Percentiles rank a stretch among this genome's conserved stretches.
Evolutionary conservation across 2,113 vertebrate species (phyloP).

Genomic region (Bubalus kerabau): DNA sequence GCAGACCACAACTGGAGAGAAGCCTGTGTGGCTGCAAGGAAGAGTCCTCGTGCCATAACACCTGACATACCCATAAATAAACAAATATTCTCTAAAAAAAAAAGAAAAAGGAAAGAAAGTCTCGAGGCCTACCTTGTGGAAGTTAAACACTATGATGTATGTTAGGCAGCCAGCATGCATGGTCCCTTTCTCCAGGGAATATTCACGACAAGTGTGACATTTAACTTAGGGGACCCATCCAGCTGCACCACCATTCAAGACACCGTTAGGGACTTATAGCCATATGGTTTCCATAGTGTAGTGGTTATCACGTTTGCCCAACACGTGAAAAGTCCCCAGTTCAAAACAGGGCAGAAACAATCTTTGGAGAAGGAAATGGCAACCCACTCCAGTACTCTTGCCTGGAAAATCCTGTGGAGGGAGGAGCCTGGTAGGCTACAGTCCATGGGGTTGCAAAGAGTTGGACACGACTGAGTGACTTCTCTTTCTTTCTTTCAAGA

Average conservation of each 20-base stretch:
- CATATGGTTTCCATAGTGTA: not conserved
- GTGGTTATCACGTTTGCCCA: not conserved
- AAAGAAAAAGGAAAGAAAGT: not conserved
- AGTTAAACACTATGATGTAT: not conserved
- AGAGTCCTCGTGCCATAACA: not conserved
- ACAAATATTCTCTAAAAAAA: not conserved
- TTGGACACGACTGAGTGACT: not conserved
- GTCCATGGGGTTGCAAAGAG: not conserved
- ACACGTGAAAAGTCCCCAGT: not conserved
- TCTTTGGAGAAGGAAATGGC: not conserved
- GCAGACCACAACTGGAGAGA: not conserved
- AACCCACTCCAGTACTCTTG: not conserved
- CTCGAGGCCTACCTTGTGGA: not conserved
- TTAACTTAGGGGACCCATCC: not conserved
- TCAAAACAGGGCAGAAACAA: not conserved
- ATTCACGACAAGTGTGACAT: not conserved
- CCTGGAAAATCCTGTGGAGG: not conserved
- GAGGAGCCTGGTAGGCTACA: not conserved
- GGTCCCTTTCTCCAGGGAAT: not conserved
- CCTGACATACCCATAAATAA: not conserved
- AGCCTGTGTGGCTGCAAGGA: not conserved
- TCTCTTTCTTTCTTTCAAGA: not conserved
- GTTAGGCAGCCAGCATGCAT: not conserved
- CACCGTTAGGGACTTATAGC: not conserved
- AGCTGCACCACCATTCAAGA: not conserved